A percentile compares a stretch with the other conserved stretches of the same genome.
Conservation (phyloP, 2,797 vertebrate genomes). For the Sternarchorhynchus goeldii region DNA sequence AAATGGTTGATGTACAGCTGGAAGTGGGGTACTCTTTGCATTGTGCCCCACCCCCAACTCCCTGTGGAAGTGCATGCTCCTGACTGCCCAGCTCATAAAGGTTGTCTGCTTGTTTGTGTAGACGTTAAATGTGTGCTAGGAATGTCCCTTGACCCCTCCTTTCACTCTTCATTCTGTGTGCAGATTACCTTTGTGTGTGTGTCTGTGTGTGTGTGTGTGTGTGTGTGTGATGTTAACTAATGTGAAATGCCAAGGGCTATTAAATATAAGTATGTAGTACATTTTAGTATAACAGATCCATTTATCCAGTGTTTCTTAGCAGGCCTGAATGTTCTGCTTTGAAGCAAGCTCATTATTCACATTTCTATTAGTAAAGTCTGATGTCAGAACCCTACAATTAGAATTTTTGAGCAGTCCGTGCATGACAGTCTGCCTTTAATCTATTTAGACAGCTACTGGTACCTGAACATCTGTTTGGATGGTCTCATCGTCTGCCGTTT, state of each 20-base stretch:
- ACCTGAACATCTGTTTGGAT: slow-evolving; percentile 34
- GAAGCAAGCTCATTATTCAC: too few species aligned
- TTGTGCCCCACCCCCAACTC: slow-evolving; percentile 15
- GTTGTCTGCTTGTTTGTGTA: slow-evolving; percentile 55
- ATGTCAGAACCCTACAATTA: too few species aligned
- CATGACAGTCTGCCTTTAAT: too few species aligned
- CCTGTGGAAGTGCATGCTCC: slow-evolving; percentile 22
- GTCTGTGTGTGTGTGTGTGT: background rate
- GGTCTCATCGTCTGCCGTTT: slow-evolving; percentile 1
- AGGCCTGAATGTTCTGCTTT: too few species aligned
- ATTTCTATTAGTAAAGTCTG: too few species aligned
- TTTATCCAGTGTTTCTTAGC: too few species aligned
- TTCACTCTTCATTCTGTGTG: slow-evolving; percentile 29
- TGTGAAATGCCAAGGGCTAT: background rate
- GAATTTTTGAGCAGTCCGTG: too few species aligned
- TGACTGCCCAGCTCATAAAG: slow-evolving; percentile 18
- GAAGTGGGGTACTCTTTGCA: slow-evolving; percentile 26
- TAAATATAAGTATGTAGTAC: too few species aligned
- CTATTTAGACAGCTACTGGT: background rate
- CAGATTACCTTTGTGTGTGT: slow-evolving; percentile 22
- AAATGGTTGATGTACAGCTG: slow-evolving; percentile 20
- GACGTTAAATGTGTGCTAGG: slow-evolving; percentile 51
- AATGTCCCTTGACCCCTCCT: slow-evolving; percentile 51
- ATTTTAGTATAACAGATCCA: too few species aligned
- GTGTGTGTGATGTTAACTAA: slow-evolving; percentile 5